Evolutionary conservation across 2,113 vertebrate species (phyloP).

Genomic region (Sardina pilchardus): DNA sequence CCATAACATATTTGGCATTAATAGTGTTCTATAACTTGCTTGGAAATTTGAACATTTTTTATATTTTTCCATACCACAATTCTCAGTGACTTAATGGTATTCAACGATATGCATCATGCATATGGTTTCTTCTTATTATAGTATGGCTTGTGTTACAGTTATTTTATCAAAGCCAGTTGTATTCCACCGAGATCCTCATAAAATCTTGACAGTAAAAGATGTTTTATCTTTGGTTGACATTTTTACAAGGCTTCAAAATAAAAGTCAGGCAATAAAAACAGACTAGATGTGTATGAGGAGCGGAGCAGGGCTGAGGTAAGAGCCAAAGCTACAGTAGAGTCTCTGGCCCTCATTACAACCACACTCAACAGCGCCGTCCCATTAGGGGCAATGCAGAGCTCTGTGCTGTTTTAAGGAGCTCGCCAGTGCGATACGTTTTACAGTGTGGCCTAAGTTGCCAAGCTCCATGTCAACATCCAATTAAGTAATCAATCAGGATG

Average conservation of each 20-base stretch:
- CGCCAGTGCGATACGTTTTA: neutral
- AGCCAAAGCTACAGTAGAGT: neutral
- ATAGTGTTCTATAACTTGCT: neutral
- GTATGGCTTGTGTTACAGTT: neutral
- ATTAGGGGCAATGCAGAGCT: neutral
- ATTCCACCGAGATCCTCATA: neutral
- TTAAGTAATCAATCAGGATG: neutral
- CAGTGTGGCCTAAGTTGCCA: neutral
- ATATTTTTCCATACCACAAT: slow-evolving; percentile 9
- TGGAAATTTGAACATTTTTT: neutral
- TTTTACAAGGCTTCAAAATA: neutral
- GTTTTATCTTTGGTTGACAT: neutral
- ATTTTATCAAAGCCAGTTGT: neutral
- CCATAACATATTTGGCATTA: neutral
- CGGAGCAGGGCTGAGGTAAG: neutral
- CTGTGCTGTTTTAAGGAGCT: neutral
- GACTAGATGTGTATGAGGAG: neutral
- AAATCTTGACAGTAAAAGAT: neutral
- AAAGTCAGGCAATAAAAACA: neutral
- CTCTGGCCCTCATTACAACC: neutral
- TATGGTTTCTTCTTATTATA: neutral
- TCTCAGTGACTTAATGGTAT: neutral
- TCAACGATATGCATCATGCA: neutral
- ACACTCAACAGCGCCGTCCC: neutral
- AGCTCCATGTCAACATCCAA: neutral